phyloP scores from a whole-genome alignment of 2,113 vertebrate species.

The Perccottus glenii region DNA sequence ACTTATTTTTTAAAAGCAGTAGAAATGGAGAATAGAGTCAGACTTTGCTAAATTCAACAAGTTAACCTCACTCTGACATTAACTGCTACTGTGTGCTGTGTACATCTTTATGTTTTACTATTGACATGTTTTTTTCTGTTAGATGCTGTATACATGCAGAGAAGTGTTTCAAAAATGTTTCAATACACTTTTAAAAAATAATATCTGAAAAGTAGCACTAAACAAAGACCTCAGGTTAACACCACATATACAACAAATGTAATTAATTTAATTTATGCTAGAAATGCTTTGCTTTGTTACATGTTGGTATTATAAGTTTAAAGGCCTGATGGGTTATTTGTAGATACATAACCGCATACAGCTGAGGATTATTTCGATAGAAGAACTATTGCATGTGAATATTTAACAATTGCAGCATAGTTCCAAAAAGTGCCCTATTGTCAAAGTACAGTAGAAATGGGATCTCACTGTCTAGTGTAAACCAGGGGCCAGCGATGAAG shows the following conservation, averaged over 20 bases:
- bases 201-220: too few species aligned
- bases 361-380: too few species aligned
- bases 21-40: constrained; percentile 9
- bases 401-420: not conserved
- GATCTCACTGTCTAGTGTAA: constrained; percentile 40
- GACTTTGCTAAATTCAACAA: not conserved
- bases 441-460: constrained; percentile 27
- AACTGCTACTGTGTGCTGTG: not conserved
- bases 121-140: not conserved
- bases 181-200: too few species aligned
- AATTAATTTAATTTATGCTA: too few species aligned
- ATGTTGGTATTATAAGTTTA: too few species aligned
- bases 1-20: constrained; percentile 6
- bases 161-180: too few species aligned
- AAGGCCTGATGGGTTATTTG: too few species aligned
- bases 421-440: constrained; percentile 7
- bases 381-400: not conserved
- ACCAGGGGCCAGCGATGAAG: constrained; percentile 58
- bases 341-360: too few species aligned
- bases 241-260: too few species aligned
- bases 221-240: too few species aligned
- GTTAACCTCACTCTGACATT: not conserved
- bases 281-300: too few species aligned
- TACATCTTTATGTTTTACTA: not conserved
- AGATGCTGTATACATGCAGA: not conserved